Percentiles rank a stretch among this genome's conserved stretches.
Conservation (phyloP, 2,797 vertebrate genomes). For the Clamator glandarius region DNA sequence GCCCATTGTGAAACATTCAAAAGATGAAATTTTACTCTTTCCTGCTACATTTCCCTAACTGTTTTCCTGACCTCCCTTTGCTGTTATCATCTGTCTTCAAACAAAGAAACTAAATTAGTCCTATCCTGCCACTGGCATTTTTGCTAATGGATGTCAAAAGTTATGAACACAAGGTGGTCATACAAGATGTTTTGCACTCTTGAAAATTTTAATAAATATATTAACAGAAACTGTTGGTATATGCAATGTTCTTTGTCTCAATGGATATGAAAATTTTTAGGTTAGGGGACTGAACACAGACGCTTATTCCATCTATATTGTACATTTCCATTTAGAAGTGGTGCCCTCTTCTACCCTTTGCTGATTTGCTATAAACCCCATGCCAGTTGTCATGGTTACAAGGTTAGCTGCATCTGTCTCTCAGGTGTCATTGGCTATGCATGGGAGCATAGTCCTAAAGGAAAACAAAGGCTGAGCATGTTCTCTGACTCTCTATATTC, state of each 20-base stretch:
- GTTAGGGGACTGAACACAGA: not conserved
- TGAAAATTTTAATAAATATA: not conserved
- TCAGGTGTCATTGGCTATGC: not conserved
- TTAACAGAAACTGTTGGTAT: not conserved
- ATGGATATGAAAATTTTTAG: not conserved
- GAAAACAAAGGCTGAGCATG: not conserved
- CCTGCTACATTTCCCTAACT: not conserved
- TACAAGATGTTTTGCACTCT: not conserved
- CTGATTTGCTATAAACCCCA: not conserved
- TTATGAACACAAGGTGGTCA: not conserved
- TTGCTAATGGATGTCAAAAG: not conserved
- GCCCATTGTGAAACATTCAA: not conserved
- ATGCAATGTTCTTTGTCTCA: not conserved
- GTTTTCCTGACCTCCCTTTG: not conserved
- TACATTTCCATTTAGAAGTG: not conserved
- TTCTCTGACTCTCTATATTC: not conserved
- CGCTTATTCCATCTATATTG: not conserved
- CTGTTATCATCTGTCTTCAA: not conserved
- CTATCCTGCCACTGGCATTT: not conserved
- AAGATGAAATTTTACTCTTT: constrained; percentile 4
- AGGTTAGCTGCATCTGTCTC: not conserved
- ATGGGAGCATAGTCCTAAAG: not conserved
- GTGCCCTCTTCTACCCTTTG: not conserved
- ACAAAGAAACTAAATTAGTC: not conserved
- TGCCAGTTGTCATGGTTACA: not conserved